Base-by-base conservation (phyloP, 2,113 vertebrate species). In the Salminus brasiliensis region DNA sequence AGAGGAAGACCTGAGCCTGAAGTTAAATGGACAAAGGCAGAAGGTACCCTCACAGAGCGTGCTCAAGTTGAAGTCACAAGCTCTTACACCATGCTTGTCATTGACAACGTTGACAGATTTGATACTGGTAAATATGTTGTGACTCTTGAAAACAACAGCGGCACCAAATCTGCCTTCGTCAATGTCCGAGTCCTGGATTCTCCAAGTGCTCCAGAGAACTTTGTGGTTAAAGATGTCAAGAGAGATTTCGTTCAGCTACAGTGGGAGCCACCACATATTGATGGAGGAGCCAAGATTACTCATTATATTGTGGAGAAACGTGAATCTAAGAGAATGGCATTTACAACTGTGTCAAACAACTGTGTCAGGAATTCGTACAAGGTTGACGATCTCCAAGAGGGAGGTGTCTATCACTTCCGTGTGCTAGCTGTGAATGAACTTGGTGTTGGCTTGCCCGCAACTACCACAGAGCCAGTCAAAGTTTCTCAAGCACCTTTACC, bases 111-210 rank as follows among this genome's bases (percentile, higher is more conserved):
- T 59, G 95, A 97, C 87, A 94, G 98, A 90, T 99, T 98, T 90
- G 96, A 99, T 80, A 98, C 94, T 41, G 98, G 98, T 12, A 96
- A 95, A 89, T 99, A 99, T 85, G 94, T 97, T 25, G 89, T 99
- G 74, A 97, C 94, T 43, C 93, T 99, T 82, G 97, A 98, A 91
- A 99, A 98, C 79, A 95, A 94, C 78, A 97, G 93, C 87, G 97
- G 98, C 69, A 95, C 93, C 82, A 99, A 99, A 90, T 95, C 97
- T 71, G 96, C 97, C 47, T 99, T 98, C 88, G 92, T 99, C 85
- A 99, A 99, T 74, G 97, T 99, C 78, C 93, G 96, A 94, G 95
- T 99, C 53, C 93, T 99, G 85, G 98, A 99, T 88, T 97, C 98
- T 32, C 98, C 98, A 70, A 98, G 97, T 77, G 94, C 96, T 74